Conservation (phyloP, 2,888 invertebrate species). For the Pandemis corylana region DNA sequence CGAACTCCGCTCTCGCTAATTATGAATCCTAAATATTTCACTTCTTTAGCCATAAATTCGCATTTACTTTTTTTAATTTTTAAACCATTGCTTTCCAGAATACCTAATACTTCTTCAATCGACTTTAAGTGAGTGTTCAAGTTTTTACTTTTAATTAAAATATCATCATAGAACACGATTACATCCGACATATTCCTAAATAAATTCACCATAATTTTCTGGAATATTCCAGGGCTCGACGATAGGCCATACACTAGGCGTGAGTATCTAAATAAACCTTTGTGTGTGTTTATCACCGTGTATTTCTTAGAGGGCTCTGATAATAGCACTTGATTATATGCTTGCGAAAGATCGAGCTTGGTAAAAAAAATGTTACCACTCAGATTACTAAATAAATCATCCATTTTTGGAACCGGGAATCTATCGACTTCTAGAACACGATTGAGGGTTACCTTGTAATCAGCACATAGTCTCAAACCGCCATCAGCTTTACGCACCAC, state of each 20-base stretch:
- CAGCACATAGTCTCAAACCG: slow-evolving; percentile 28
- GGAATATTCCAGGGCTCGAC: slow-evolving; percentile 38
- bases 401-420: slow-evolving; percentile 37
- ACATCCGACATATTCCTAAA: slow-evolving; percentile 25
- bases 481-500: slow-evolving; percentile 40
- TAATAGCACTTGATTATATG: neutral
- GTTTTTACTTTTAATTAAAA: slow-evolving; percentile 10
- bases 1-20: neutral
- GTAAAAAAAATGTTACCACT: slow-evolving; percentile 19
- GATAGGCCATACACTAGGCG: slow-evolving; percentile 32
- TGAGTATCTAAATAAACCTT: slow-evolving; percentile 12
- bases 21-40: neutral
- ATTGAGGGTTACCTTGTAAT: slow-evolving; percentile 38
- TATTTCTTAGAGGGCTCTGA: neutral
- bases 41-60: neutral
- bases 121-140: neutral
- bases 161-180: slow-evolving; percentile 29
- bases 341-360: neutral
- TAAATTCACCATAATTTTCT: slow-evolving; percentile 34
- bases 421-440: slow-evolving; percentile 30
- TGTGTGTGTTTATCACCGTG: slow-evolving; percentile 5
- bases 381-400: slow-evolving; percentile 36
- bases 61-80: slow-evolving; percentile 16
- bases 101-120: neutral
- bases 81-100: neutral